Conservation (phyloP, 2,888 invertebrate genomes). For the Scaptomyza flava region DNA sequence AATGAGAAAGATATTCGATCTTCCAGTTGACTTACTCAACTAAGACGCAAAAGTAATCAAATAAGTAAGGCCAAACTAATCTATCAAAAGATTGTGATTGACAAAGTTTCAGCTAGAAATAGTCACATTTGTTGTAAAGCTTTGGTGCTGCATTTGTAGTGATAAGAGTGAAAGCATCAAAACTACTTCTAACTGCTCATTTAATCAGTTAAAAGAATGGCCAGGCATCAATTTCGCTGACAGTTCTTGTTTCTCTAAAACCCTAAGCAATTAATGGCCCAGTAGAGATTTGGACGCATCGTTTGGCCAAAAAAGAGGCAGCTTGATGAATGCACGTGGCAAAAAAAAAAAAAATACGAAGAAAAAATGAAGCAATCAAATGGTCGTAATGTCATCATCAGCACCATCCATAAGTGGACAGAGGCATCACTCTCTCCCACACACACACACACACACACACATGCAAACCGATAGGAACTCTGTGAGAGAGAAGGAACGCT, state of each 20-base stretch:
- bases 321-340: conserved; percentile 63
- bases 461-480: conserved; percentile 7
- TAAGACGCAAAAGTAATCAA: neutral
- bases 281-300: conserved; percentile 37
- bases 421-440: conserved; percentile 18
- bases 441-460: conserved; percentile 20
- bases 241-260: conserved; percentile 1
- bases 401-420: conserved; percentile 65
- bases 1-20: too few species aligned
- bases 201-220: conserved; percentile 29
- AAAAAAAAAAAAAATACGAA: conserved; percentile 45
- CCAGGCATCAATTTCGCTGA: conserved; percentile 35
- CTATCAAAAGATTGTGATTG: neutral
- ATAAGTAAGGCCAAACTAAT: neutral
- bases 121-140: neutral
- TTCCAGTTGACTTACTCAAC: too few species aligned
- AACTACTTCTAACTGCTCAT: conserved; percentile 13
- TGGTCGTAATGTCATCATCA: conserved; percentile 76
- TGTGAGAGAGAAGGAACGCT: conserved; percentile 30
- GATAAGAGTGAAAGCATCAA: conserved; percentile 19
- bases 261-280: conserved; percentile 46
- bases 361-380: conserved; percentile 69
- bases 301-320: conserved; percentile 17
- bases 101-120: neutral
- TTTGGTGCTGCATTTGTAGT: neutral